Base-by-base conservation (phyloP, 2,888 invertebrate genomes). In the Acrocyrtus sp. region DNA sequence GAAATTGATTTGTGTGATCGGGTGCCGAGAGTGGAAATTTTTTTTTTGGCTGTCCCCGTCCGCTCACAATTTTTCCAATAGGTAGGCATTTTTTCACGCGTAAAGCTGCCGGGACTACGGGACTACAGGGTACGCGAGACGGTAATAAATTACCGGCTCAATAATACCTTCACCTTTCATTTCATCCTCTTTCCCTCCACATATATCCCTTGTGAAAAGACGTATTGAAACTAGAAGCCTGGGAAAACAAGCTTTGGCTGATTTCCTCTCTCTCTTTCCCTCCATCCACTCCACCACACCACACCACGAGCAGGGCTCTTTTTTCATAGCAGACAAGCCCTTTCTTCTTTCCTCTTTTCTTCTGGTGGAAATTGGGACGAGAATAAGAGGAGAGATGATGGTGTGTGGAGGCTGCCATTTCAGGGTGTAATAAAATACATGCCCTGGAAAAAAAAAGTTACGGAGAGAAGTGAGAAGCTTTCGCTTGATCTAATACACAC, bases 61-160 rank as follows among this genome's bases (percentile, higher is more conserved):
- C n/a, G 12, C 56, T 34, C 21, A 26, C 34, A 19, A 47, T 60
- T 60, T 34, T 48, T 34, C 22, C 21, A 2, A 22, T 48, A 21
- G 22, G 21, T 21, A 15, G 15, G 24, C 53, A 21, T 65, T 54
- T 54, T 45, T 34, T 34, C 48, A 21, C 48, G 41, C n/a, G n/a
- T n/a, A n/a, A n/a, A n/a, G n/a, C n/a, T n/a, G n/a, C n/a, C n/a
- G n/a, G n/a, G n/a, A n/a, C n/a, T n/a, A n/a, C n/a, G n/a, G n/a
- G n/a, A n/a, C n/a, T n/a, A n/a, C n/a, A n/a, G n/a, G n/a, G n/a
- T n/a, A n/a, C n/a, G n/a, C n/a, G 51, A 26, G 53, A n/a, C 27
- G 65, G 65, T 56, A 65, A 65, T 65, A 65, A 65, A 65, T 65
- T 65, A 65, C 65, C 56, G 65, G 41, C 65, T 54, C 56, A 48